Evolutionary conservation across 2,888 invertebrate genomes (phyloP).

Genomic region (Pristionchus fissidentatus): DNA sequence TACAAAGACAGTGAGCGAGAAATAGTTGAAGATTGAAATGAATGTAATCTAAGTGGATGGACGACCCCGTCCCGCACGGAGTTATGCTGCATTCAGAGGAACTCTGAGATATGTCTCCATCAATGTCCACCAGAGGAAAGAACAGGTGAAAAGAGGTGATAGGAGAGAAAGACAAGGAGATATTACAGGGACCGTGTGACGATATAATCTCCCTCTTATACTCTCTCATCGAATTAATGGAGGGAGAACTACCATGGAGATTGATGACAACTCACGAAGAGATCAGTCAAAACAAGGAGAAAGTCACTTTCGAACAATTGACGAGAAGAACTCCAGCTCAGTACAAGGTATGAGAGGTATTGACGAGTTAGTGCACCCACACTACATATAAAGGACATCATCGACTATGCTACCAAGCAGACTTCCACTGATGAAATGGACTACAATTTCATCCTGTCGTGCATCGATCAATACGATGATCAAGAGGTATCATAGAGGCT

Average conservation of each 20-base stretch:
- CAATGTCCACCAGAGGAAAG: slow-evolving; percentile 67
- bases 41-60: neutral
- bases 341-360: neutral
- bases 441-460: slow-evolving; percentile 1
- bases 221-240: slow-evolving; percentile 66
- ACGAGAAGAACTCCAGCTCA: slow-evolving; percentile 10
- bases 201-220: slow-evolving; percentile 69
- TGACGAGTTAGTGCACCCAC: neutral
- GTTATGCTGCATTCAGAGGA: slow-evolving; percentile 72
- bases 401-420: neutral
- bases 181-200: slow-evolving; percentile 62
- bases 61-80: neutral
- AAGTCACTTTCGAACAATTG: slow-evolving; percentile 32
- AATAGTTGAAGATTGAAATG: neutral
- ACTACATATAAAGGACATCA: neutral
- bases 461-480: neutral
- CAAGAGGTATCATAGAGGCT: neutral
- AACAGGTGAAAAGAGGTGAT: slow-evolving; percentile 51
- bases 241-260: slow-evolving; percentile 69
- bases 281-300: slow-evolving; percentile 60
- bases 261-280: slow-evolving; percentile 62
- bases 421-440: neutral
- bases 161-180: slow-evolving; percentile 33
- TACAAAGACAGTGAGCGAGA: slow-evolving; percentile 1
- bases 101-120: slow-evolving; percentile 71